These are phyloP conservation scores for Dynastes hyllus DNA, from an alignment of 2,888 invertebrate species.

Conservation along the genomic window DNA sequence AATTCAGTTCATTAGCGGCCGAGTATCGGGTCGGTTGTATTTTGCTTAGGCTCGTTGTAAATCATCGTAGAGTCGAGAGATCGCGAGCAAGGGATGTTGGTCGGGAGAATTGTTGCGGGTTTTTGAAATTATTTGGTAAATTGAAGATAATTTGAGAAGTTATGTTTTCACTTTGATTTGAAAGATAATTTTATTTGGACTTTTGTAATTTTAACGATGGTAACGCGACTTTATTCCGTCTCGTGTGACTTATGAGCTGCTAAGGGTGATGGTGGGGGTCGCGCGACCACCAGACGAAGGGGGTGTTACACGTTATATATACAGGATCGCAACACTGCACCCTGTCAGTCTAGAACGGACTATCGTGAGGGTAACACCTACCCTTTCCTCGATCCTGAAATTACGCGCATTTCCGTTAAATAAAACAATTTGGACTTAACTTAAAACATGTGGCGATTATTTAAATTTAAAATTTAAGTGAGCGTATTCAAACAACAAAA, in stretches of 20 bases:
- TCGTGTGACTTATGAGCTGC: slow-evolving; percentile 35
- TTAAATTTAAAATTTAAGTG: slow-evolving; percentile 3
- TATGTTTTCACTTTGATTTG: no score
- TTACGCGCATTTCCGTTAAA: not conserved
- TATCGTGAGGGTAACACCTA: slow-evolving; percentile 3
- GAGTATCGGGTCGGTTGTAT: not conserved
- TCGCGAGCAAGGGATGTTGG: no score
- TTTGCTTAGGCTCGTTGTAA: not conserved
- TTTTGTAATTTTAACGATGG: not conserved
- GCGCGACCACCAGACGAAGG: slow-evolving; percentile 12
- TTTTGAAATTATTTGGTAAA: no score
- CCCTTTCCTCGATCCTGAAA: not conserved
- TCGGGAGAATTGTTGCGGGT: no score
- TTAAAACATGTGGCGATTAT: slow-evolving; percentile 8
- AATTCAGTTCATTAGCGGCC: slow-evolving; percentile 19
- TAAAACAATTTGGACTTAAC: not conserved
- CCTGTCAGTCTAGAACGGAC: slow-evolving; percentile 39
- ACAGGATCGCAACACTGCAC: slow-evolving; percentile 25
- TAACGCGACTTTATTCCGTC: not conserved
- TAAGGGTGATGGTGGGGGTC: slow-evolving; percentile 34
- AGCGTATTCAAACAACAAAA: not conserved
- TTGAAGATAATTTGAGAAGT: no score
- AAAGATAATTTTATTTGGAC: no score
- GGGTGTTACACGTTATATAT: slow-evolving; percentile 42
- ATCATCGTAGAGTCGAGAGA: not conserved